Percentiles rank a stretch among this genome's conserved stretches.
phyloP scores from a whole-genome alignment of 2,888 invertebrate genomes.

The Abscondita cerata region DNA sequence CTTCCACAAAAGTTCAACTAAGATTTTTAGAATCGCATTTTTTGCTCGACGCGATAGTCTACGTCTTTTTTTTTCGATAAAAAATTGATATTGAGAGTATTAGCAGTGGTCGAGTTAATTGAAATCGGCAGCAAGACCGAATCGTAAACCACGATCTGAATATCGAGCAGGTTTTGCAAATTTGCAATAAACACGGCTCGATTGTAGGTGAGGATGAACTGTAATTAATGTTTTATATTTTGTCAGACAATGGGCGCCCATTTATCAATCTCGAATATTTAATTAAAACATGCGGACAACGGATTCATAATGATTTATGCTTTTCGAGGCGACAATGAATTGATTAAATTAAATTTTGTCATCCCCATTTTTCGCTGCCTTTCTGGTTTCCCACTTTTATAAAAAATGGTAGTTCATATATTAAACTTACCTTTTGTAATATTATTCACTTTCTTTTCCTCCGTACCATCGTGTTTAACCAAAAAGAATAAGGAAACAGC shows the following conservation, averaged over 20 bases:
- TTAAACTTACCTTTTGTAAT: constrained; percentile 23
- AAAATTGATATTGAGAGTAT: constrained; percentile 34
- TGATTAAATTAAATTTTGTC: constrained; percentile 59
- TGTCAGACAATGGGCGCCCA: constrained; percentile 58
- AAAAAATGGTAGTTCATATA: neutral
- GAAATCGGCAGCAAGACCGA: constrained; percentile 45
- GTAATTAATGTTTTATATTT: constrained; percentile 58
- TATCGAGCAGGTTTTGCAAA: constrained; percentile 45
- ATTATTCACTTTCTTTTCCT: constrained; percentile 35
- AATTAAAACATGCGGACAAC: constrained; percentile 61
- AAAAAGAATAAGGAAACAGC: constrained; percentile 18
- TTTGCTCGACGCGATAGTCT: neutral
- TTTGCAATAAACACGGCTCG: constrained; percentile 46
- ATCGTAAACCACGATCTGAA: constrained; percentile 41
- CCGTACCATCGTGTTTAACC: constrained; percentile 32
- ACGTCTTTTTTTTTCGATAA: constrained; percentile 14
- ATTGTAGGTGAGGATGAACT: constrained; percentile 51
- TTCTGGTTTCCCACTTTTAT: constrained; percentile 14
- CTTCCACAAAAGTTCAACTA: constrained; percentile 21
- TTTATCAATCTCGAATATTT: constrained; percentile 61
- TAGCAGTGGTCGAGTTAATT: constrained; percentile 45
- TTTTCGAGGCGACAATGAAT: constrained; percentile 55
- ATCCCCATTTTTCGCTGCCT: constrained; percentile 36
- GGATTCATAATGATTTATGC: constrained; percentile 60
- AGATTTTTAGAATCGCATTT: constrained; percentile 18